These are phyloP conservation scores for Cyprinodon tularosa DNA, from an alignment of 2,113 vertebrate genomes.

Conservation along the genomic window DNA sequence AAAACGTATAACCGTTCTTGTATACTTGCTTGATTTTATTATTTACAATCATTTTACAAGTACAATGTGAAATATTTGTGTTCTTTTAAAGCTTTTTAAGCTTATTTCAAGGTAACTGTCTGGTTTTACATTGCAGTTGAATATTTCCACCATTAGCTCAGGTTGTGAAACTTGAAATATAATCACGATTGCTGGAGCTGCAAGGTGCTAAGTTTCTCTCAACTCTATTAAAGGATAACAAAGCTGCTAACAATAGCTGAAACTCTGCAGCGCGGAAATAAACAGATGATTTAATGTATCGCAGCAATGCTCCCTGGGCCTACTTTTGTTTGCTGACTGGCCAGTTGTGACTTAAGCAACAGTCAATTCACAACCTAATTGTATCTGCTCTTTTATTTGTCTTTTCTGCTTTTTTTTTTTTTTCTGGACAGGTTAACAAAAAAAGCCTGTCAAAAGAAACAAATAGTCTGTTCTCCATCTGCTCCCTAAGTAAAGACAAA, in stretches of 20 bases:
- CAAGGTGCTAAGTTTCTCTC: background rate
- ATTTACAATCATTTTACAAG: background rate
- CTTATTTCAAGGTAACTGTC: background rate
- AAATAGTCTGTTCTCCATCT: slow-evolving; percentile 12
- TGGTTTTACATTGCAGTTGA: background rate
- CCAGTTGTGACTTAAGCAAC: background rate
- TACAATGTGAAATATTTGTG: background rate
- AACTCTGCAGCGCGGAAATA: background rate
- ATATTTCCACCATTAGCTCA: background rate
- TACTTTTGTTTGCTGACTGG: background rate
- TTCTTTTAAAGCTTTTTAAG: background rate
- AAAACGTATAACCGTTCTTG: too few relatives aligned
- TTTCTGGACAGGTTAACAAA: slow-evolving; percentile 7
- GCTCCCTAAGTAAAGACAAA: slow-evolving; percentile 8
- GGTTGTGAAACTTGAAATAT: background rate
- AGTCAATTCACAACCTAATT: background rate
- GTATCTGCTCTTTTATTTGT: slow-evolving; percentile 7
- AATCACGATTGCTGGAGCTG: background rate
- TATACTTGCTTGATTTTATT: too few relatives aligned
- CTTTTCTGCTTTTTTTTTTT: slow-evolving; percentile 6
- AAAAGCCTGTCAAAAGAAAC: slow-evolving; percentile 3
- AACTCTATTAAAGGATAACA: background rate
- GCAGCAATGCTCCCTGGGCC: background rate
- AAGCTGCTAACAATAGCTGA: background rate
- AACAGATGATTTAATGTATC: slow-evolving; percentile 2